phyloP scores from a whole-genome alignment of 1,140 invertebrate genomes.

The Calosoma granatense region DNA sequence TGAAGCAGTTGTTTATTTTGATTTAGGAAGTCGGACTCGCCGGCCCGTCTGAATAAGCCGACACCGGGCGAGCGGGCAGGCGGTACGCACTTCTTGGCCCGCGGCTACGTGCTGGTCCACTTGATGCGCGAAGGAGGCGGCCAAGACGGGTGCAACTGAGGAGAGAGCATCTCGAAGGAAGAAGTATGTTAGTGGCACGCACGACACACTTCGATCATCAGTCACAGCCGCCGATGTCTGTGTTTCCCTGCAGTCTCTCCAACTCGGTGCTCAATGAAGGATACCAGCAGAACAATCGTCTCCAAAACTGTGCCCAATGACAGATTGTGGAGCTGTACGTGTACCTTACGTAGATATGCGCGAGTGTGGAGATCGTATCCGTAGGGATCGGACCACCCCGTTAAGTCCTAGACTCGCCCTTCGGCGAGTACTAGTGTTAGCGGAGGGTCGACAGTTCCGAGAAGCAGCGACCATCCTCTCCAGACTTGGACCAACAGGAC shows the following conservation, averaged over 20 bases:
- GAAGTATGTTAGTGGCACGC: conserved; percentile 1
- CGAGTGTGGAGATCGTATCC: conserved; percentile 30
- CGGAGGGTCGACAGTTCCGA: conserved; percentile 66
- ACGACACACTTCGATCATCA: neutral
- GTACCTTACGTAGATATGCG: conserved; percentile 19
- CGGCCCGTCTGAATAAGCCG: neutral
- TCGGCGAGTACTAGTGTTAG: conserved; percentile 59
- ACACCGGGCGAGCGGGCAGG: too few species aligned
- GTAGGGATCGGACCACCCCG: conserved; percentile 26
- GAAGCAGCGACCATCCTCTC: conserved; percentile 69
- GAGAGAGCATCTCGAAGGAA: neutral
- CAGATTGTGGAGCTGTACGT: neutral
- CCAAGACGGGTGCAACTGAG: neutral
- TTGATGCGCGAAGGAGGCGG: conserved; percentile 1
- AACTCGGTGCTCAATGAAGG: neutral
- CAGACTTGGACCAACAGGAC: conserved; percentile 59
- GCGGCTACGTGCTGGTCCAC: neutral
- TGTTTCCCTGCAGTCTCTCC: neutral
- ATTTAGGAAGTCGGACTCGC: neutral
- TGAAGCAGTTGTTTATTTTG: too few species aligned
- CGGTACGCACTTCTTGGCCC: neutral
- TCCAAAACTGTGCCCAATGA: neutral
- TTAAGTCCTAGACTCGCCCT: conserved; percentile 60
- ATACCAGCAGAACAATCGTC: neutral
- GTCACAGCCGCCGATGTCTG: neutral